phyloP scores from a whole-genome alignment of 1,140 invertebrate species.

The Penaeus chinensis region DNA sequence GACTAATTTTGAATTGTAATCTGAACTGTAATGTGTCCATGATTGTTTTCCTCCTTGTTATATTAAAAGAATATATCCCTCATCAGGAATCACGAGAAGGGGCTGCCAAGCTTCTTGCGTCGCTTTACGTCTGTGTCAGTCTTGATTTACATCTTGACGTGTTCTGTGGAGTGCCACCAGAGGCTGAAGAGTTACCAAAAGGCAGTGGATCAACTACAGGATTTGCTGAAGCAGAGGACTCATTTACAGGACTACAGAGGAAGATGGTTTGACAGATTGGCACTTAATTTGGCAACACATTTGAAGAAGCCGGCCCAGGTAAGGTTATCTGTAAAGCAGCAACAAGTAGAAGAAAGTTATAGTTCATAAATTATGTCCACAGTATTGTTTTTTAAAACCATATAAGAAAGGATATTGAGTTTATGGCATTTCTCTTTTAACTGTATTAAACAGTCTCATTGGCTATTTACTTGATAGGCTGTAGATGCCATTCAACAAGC shows the following conservation, averaged over 20 bases:
- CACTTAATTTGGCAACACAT: conserved; percentile 72
- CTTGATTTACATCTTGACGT: conserved; percentile 68
- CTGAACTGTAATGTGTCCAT: too few species aligned
- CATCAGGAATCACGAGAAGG: conserved; percentile 65
- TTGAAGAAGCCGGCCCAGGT: conserved; percentile 68
- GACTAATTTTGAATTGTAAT: too few species aligned
- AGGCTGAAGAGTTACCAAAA: conserved; percentile 68
- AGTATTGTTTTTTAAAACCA: neutral
- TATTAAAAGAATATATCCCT: conserved; percentile 36
- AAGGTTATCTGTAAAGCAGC: conserved; percentile 41
- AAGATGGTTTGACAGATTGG: conserved; percentile 72
- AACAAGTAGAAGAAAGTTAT: neutral
- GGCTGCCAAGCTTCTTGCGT: conserved; percentile 69
- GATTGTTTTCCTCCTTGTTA: neutral
- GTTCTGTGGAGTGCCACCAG: conserved; percentile 71
- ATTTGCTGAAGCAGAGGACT: conserved; percentile 69
- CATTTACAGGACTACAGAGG: conserved; percentile 70
- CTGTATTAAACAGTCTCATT: neutral
- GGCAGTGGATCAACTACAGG: conserved; percentile 69
- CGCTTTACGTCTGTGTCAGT: conserved; percentile 70
- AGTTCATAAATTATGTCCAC: neutral
- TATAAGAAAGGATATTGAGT: neutral
- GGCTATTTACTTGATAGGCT: conserved; percentile 63
- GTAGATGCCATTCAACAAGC: conserved; percentile 67
- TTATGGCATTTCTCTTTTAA: neutral